These are phyloP conservation scores for Percina caprodes DNA, from an alignment of 2,113 vertebrate species.

Conservation along the genomic window DNA sequence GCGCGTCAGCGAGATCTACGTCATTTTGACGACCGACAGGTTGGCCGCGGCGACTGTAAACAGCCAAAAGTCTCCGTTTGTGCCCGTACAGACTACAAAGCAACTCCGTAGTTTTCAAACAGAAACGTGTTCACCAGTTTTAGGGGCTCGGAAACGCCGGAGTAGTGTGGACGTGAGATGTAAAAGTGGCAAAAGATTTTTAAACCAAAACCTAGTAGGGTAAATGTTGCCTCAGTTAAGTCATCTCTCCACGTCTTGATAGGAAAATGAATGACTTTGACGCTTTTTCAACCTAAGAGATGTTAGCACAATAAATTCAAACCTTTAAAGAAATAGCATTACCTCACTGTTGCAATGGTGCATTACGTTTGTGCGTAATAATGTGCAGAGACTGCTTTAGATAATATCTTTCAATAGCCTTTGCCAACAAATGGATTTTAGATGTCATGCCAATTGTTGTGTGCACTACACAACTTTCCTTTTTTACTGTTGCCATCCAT, in stretches of 20 bases:
- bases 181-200: no score
- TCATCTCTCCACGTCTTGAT: not conserved
- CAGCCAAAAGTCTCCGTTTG: no score
- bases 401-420: not conserved
- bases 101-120: no score
- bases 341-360: conserved; percentile 8
- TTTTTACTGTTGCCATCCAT: conserved; percentile 26
- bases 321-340: conserved; percentile 5
- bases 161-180: no score
- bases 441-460: conserved; percentile 45
- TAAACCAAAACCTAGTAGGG: no score
- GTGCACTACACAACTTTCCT: conserved; percentile 21
- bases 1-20: no score
- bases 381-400: conserved; percentile 21
- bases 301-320: not conserved
- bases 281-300: not conserved
- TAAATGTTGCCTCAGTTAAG: not conserved
- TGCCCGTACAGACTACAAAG: no score
- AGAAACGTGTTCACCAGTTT: no score
- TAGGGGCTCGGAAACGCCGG: no score
- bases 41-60: no score
- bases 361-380: conserved; percentile 14
- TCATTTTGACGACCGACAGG: no score
- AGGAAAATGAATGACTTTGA: not conserved
- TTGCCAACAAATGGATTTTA: conserved; percentile 26